phyloP scores from a whole-genome alignment of 2,797 vertebrate genomes.

The Takifugu rubripes region DNA sequence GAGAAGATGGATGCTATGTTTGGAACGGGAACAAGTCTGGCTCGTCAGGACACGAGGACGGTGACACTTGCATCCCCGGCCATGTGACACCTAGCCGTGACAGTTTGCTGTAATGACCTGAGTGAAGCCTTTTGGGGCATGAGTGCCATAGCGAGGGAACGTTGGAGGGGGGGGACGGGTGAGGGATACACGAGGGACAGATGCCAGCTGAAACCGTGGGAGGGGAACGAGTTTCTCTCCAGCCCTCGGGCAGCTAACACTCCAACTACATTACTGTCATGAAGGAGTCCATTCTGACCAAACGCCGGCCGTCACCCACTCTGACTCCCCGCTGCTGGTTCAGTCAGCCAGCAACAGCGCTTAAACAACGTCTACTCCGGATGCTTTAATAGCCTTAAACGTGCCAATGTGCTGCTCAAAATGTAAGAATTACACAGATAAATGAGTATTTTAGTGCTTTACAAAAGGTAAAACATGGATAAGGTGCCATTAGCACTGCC shows the following conservation, averaged over 20 bases:
- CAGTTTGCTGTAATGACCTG: constrained; percentile 77
- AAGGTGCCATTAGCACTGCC: constrained; percentile 26
- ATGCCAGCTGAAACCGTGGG: constrained; percentile 72
- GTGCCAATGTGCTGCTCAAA: constrained; percentile 46
- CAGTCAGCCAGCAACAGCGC: constrained; percentile 62
- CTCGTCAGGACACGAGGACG: constrained; percentile 54
- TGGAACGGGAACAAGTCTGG: constrained; percentile 54
- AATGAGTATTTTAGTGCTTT: constrained; percentile 20
- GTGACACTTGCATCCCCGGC: constrained; percentile 55
- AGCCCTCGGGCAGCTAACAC: constrained; percentile 67
- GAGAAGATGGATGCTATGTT: constrained; percentile 67
- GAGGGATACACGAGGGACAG: constrained; percentile 58
- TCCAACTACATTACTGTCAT: constrained; percentile 74
- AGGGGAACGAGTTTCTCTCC: constrained; percentile 69
- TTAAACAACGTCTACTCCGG: constrained; percentile 63
- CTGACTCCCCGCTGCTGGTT: constrained; percentile 66
- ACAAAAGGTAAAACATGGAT: constrained; percentile 12
- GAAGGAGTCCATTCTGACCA: constrained; percentile 68
- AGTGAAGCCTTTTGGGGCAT: constrained; percentile 49
- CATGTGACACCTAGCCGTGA: constrained; percentile 67
- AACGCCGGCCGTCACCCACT: constrained; percentile 64
- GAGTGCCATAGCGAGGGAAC: constrained; percentile 19
- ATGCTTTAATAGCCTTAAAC: constrained; percentile 60
- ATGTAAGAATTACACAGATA: constrained; percentile 24
- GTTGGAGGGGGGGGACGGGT: constrained; percentile 39